Percentiles rank a stretch among this genome's conserved stretches.
phyloP scores from a whole-genome alignment of 1,140 invertebrate genomes.

The Mya arenaria region DNA sequence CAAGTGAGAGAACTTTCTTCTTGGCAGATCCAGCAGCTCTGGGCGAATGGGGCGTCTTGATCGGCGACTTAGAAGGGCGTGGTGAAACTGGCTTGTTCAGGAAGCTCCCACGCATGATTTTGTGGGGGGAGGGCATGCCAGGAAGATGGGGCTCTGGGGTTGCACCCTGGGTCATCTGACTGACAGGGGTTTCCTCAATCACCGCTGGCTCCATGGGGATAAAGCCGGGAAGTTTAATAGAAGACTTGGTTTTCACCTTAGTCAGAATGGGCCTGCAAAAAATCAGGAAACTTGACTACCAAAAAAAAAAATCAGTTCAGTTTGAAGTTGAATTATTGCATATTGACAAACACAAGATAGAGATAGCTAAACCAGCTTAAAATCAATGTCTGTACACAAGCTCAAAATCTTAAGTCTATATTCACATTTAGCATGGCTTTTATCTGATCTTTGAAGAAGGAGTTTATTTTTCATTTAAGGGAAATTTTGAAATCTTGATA shows the following conservation, averaged over 20 bases:
- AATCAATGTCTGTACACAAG: too few species aligned
- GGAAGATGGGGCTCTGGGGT: constrained; percentile 71
- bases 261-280: constrained; percentile 67
- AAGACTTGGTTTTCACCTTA: constrained; percentile 71
- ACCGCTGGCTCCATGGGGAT: constrained; percentile 54
- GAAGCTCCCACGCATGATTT: constrained; percentile 73
- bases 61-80: constrained; percentile 59
- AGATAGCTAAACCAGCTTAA: too few species aligned
- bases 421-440: too few species aligned
- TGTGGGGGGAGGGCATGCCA: constrained; percentile 73
- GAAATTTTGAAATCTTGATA: too few species aligned
- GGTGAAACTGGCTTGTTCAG: constrained; percentile 75
- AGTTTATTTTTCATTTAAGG: too few species aligned
- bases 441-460: too few species aligned
- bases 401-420: too few species aligned
- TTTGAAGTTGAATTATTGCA: too few species aligned
- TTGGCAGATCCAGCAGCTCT: neutral
- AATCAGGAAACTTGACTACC: too few species aligned
- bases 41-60: constrained; percentile 10
- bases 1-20: constrained; percentile 65
- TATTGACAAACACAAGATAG: too few species aligned
- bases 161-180: constrained; percentile 75
- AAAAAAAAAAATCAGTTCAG: too few species aligned
- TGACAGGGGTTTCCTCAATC: constrained; percentile 75
- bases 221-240: constrained; percentile 73